Evolutionary conservation across 2,797 vertebrate genomes (phyloP).

Genomic region (Sphenodon punctatus): DNA sequence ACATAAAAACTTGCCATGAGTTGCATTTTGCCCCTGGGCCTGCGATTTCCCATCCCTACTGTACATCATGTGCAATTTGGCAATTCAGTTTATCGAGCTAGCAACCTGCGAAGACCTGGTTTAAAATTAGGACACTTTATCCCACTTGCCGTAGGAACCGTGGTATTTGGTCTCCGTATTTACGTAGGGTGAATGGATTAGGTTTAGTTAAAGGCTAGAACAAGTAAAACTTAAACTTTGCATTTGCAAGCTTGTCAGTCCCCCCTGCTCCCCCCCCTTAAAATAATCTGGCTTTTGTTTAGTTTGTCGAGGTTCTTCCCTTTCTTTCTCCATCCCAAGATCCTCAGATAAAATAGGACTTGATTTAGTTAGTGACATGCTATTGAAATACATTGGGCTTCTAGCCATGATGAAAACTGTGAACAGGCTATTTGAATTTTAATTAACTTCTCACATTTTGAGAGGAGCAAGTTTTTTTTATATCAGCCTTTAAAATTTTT

Average conservation of each 20-base stretch:
- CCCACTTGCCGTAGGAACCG: not conserved
- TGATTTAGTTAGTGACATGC: slow-evolving; percentile 31
- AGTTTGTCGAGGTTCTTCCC: not conserved
- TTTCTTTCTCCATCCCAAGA: slow-evolving; percentile 10
- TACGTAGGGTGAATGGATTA: not conserved
- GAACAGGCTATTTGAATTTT: slow-evolving; percentile 37
- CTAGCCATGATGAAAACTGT: slow-evolving; percentile 29
- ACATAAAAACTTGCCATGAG: too few species aligned
- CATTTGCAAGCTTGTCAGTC: not conserved
- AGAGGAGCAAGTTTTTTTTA: not conserved
- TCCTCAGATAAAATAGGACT: slow-evolving; percentile 17
- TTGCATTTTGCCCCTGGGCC: too few species aligned
- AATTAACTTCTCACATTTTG: slow-evolving; percentile 14
- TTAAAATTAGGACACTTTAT: not conserved
- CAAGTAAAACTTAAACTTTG: not conserved
- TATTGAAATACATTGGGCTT: slow-evolving; percentile 24
- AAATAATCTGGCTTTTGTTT: slow-evolving; percentile 3
- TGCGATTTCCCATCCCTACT: too few species aligned
- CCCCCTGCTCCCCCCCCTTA: not conserved
- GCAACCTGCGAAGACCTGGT: not conserved
- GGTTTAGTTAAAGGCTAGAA: not conserved
- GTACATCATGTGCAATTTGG: not conserved
- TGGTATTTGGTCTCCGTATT: not conserved
- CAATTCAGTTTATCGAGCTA: not conserved
- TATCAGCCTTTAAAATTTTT: slow-evolving; percentile 14